Base-by-base conservation (phyloP, 2,797 vertebrate species). In the Galaxias olidus region DNA sequence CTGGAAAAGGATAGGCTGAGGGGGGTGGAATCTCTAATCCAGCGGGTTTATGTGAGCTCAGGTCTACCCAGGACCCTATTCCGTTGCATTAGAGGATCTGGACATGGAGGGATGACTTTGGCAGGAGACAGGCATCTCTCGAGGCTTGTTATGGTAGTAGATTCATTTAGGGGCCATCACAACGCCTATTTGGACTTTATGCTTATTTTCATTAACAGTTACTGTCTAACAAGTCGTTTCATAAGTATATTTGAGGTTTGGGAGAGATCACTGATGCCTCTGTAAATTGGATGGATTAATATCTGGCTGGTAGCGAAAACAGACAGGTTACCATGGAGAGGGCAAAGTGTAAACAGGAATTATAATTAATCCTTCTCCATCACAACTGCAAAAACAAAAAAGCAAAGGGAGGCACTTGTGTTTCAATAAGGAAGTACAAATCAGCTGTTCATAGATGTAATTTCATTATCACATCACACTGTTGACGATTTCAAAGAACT, bases 21-120 rank as follows among this genome's bases (percentile, higher is more conserved):
- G 75, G 75, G 81, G 82, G 69, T 83, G 89, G 88, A 85, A 83
- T 81, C 79, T 66, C 67, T 90, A 88, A 91, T 91, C 86, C 87
- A 60, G 59, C 69, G 58, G 89, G 87, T 89, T 91, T 90, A 90
- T 90, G 87, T 85, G 77, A 81, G 80, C 77, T 91, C 80, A 84
- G 70, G 82, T 59, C 52, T 71, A 73, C 78, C 84, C 83, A 77
- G 79, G 76, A 80, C 67, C 68, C 73, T 74, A 81, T 86, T 87
- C 72, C 73, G 72, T 82, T 86, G 77, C 79, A 88, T 88, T 86
- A 82, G 78, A 79, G 72, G 69, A 71, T 65, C 59, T 40, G 74
- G 61, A 80, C 52, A 70, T 68, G 72, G 82, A 87, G 88, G 86
- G 87, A 84, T 82, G 83, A 75, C 69, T 70, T 63, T 76, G 74